These are phyloP conservation scores for Halichoerus grypus DNA, from an alignment of 2,113 vertebrate genomes.

Conservation along the genomic window DNA sequence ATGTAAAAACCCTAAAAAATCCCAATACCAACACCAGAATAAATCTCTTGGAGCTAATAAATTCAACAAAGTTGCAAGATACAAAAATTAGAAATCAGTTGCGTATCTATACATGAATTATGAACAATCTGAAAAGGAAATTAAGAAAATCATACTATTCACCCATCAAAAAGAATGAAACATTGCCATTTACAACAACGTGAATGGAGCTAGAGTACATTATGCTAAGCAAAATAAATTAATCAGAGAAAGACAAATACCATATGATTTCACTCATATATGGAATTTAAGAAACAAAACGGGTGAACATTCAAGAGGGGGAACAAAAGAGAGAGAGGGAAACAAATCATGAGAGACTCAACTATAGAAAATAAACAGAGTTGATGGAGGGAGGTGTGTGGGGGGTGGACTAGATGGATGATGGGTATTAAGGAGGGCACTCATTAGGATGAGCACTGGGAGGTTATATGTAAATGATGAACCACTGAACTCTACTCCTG, in stretches of 20 bases:
- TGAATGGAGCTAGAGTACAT: not conserved
- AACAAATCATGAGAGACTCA: not conserved
- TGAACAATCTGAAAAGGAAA: not conserved
- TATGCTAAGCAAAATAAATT: not conserved
- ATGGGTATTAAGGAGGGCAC: not conserved
- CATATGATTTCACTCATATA: not conserved
- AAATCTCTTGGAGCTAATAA: not conserved
- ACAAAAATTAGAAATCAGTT: not conserved
- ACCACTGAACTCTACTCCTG: not conserved
- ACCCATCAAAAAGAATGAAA: not conserved
- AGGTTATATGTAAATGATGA: not conserved
- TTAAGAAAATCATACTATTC: not conserved
- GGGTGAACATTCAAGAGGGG: not conserved
- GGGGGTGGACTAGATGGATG: not conserved
- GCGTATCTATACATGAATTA: not conserved
- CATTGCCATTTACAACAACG: not conserved
- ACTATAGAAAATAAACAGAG: not conserved
- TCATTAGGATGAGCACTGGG: not conserved
- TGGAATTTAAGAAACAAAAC: not conserved
- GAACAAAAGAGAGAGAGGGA: not conserved
- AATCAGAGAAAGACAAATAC: not conserved
- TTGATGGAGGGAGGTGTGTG: not conserved
- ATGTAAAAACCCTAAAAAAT: not conserved
- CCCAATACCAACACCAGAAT: not conserved
- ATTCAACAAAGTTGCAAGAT: not conserved